Evolutionary conservation across 2,797 vertebrate species (phyloP).

Genomic region (Ciconia nigra): DNA sequence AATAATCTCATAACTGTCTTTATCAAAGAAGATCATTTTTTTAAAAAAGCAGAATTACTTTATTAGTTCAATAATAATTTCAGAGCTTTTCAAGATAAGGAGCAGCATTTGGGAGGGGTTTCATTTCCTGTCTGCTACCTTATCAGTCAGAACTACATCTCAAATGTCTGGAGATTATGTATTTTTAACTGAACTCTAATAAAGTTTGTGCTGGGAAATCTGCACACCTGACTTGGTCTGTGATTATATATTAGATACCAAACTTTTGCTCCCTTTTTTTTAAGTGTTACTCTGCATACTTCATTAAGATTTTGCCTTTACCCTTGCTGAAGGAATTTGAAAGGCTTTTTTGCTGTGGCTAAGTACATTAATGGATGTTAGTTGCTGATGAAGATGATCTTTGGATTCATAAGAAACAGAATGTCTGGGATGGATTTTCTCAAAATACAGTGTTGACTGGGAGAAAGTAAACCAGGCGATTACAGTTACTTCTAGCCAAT

Average conservation of each 20-base stretch:
- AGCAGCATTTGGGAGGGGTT: constrained; percentile 83
- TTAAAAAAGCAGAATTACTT: constrained; percentile 88
- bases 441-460: not conserved
- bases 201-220: constrained; percentile 69
- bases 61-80: constrained; percentile 90
- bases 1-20: constrained; percentile 73
- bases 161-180: constrained; percentile 77
- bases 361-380: not conserved
- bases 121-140: constrained; percentile 93
- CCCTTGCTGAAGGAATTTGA: not conserved
- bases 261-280: constrained; percentile 48
- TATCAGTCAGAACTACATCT: constrained; percentile 79
- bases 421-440: not conserved
- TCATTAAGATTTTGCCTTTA: constrained; percentile 55
- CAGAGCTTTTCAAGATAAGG: constrained; percentile 86
- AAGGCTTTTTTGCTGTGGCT: not conserved
- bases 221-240: constrained; percentile 72
- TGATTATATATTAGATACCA: constrained; percentile 68
- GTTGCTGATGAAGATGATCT: not conserved
- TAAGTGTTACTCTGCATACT: constrained; percentile 29
- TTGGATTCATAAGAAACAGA: not conserved
- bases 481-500: not conserved
- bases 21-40: constrained; percentile 71
- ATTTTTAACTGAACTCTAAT: constrained; percentile 82
- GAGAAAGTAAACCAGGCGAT: not conserved